Base-by-base conservation (phyloP, 2,888 invertebrate species). In the Papilio demoleus region DNA sequence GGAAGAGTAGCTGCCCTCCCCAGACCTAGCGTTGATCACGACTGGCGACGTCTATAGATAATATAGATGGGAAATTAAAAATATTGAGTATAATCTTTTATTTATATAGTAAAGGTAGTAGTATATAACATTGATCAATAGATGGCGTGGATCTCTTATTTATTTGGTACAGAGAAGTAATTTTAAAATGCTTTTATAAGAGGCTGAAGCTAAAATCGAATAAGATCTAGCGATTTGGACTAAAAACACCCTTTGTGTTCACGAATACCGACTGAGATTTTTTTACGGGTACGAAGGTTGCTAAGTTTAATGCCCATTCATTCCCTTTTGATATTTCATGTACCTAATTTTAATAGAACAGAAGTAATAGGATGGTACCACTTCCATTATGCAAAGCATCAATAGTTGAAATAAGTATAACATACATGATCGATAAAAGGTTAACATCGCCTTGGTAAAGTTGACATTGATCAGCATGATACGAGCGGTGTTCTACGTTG, bases 381-480 rank as follows among this genome's bases (percentile, higher is more conserved):
- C 47, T 47, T 47, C 9, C 22, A 11, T 47, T 19, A 47, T 47
- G 4, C 19, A 47, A 12, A 47, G 19, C 22, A 47, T 6, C 22
- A 22, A 47, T 22, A 47, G 22, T 50, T 34, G 27, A n/a, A 61
- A 24, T 62, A 12, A 34, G 24, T 31, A 22, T 53, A 65, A 53
- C 88, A 77, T 80, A 91, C 92, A 91, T 86, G 61, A 90, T 82
- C 40, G 89, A 88, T 58, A 92, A 81, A 22, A 92, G 76, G 74
- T 92, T 91, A 19, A 92, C 84, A 69, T 87, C 85, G 67, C 90
- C 92, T 70, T 86, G 83, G 75, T 84, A 88, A 40, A 88, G 76
- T 81, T 90, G 91, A 71, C 80, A 83, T 73, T 89, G 84, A 76
- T 88, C 87, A 67, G 77, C 78, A 53, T 82, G 80, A 70, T 77